Conservation (phyloP, 2,888 invertebrate genomes). For the Melieria omissa region DNA sequence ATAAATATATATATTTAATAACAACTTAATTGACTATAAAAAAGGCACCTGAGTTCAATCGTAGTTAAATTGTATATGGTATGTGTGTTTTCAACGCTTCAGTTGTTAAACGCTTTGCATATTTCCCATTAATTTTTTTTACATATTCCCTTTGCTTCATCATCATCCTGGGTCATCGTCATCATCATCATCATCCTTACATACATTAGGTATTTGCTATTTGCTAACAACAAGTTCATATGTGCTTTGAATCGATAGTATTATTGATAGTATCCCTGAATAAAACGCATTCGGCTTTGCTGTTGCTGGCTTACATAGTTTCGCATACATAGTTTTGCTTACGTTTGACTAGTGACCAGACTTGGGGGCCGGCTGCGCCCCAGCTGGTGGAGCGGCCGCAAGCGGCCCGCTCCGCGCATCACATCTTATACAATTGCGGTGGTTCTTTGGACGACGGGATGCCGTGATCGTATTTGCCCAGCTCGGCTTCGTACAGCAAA, state of each 20-base stretch:
- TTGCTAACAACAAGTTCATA: too few species aligned
- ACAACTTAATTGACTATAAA: slow-evolving; percentile 63
- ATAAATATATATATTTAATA: slow-evolving; percentile 48
- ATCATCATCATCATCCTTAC: too few species aligned
- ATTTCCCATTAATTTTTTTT: too few species aligned
- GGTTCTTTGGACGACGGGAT: slow-evolving; percentile 63
- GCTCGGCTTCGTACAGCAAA: slow-evolving; percentile 62
- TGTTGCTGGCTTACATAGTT: slow-evolving; percentile 15
- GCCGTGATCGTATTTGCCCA: slow-evolving; percentile 63
- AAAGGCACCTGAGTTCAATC: slow-evolving; percentile 63
- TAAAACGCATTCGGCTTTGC: slow-evolving; percentile 28
- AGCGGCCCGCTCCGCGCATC: neutral
- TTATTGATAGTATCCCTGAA: slow-evolving; percentile 17
- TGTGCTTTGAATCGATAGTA: too few species aligned
- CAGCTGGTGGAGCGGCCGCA: neutral
- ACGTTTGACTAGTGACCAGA: slow-evolving; percentile 31
- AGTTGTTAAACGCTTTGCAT: too few species aligned
- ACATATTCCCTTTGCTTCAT: too few species aligned
- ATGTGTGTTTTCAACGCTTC: slow-evolving; percentile 39
- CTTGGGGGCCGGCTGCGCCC: slow-evolving; percentile 3
- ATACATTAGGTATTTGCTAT: too few species aligned
- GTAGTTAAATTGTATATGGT: slow-evolving; percentile 47
- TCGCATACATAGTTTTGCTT: slow-evolving; percentile 15
- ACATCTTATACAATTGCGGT: slow-evolving; percentile 63
- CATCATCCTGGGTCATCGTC: too few species aligned